phyloP scores from a whole-genome alignment of 30 jellyfish, hydroid and myxozoan species.

The Calvadosia cruxmelitensis region DNA sequence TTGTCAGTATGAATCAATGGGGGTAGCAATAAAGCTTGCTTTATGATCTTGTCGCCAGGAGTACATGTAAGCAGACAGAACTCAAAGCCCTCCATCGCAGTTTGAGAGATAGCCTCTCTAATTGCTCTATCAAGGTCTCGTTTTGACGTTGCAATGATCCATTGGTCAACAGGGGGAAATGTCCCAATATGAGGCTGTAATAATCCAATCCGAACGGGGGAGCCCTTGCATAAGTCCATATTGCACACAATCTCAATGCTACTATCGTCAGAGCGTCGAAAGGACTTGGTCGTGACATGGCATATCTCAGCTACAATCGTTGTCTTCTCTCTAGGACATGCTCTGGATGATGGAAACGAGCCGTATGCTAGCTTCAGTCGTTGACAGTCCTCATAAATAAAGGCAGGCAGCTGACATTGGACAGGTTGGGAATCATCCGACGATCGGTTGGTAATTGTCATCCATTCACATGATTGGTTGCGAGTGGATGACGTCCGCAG shows the following conservation, averaged over 20 bases:
- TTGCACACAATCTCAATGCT: conserved; percentile 43
- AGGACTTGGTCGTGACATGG: conserved; percentile 37
- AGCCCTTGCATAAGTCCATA: conserved; percentile 43
- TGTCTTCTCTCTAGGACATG: conserved; percentile 36
- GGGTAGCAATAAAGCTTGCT: conserved; percentile 77
- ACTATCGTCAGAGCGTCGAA: conserved; percentile 26
- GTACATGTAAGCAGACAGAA: conserved; percentile 62
- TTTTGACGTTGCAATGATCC: conserved; percentile 48
- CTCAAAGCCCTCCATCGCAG: conserved; percentile 35
- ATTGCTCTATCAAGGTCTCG: conserved; percentile 30
- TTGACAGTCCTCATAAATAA: conserved; percentile 36
- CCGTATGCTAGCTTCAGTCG: conserved; percentile 48
- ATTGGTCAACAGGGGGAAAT: conserved; percentile 23
- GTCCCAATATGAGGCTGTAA: conserved; percentile 43
- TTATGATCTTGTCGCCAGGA: conserved; percentile 24
- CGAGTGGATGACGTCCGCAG: no score
- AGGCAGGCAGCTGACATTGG: neutral
- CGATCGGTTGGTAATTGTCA: neutral
- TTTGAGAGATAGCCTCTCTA: conserved; percentile 15
- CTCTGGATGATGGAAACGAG: conserved; percentile 27
- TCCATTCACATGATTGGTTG: neutral
- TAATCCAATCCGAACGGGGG: conserved; percentile 32
- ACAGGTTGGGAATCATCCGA: neutral
- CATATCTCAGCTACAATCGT: conserved; percentile 46
- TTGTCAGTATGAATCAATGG: conserved; percentile 32